These are phyloP conservation scores for Sinodicranocentrus sp. DNA, from an alignment of 2,888 invertebrate genomes.

Conservation along the genomic window DNA sequence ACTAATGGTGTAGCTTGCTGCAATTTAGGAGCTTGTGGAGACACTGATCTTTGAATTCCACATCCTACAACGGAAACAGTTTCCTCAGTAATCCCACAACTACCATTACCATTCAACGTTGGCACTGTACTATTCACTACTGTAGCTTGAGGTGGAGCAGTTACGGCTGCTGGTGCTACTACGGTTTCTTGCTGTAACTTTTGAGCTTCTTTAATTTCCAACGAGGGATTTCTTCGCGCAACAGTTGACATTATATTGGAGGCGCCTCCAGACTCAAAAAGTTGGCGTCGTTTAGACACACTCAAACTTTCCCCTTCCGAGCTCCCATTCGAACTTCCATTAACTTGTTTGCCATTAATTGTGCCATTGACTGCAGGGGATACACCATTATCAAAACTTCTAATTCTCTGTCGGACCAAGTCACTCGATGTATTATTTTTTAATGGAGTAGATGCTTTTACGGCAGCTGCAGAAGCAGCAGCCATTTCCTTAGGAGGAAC, in stretches of 20 bases:
- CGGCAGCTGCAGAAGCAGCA: constrained; percentile 66
- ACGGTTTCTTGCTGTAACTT: constrained; percentile 2
- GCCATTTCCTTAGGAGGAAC: constrained; percentile 43
- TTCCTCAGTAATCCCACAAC: background rate
- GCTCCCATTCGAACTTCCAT: constrained; percentile 16
- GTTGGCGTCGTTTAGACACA: constrained; percentile 69
- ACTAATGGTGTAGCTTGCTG: background rate
- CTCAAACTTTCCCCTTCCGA: constrained; percentile 67
- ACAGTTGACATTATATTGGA: constrained; percentile 61
- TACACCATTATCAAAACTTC: constrained; percentile 73
- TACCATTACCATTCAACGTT: background rate
- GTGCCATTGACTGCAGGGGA: constrained; percentile 25
- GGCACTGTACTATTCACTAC: background rate
- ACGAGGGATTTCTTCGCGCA: constrained; percentile 65
- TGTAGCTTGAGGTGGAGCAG: background rate
- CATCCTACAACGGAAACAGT: constrained; percentile 25
- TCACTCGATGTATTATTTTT: constrained; percentile 69
- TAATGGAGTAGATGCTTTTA: constrained; percentile 72
- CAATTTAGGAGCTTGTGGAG: constrained; percentile 9
- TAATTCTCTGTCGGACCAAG: constrained; percentile 73
- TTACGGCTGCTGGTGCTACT: constrained; percentile 6
- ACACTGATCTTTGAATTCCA: constrained; percentile 37
- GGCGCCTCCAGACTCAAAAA: constrained; percentile 72
- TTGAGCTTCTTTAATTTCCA: constrained; percentile 69
- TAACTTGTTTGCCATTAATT: background rate